Evolutionary conservation across 1,140 invertebrate genomes (phyloP).

Genomic region (Paraescarpia echinospica): DNA sequence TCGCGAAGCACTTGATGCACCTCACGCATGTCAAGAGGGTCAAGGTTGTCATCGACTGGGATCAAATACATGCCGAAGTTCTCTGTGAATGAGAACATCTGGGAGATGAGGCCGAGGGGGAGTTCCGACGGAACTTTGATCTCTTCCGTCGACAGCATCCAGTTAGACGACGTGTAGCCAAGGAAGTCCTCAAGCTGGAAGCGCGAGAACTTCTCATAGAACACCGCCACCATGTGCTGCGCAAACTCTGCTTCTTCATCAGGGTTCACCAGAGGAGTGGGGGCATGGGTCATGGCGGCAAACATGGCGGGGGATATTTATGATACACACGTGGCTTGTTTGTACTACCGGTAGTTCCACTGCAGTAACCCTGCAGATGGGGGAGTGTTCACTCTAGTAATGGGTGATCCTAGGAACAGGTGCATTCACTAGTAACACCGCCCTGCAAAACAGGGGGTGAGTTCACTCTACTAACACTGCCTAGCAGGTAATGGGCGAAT

Average conservation of each 20-base stretch:
- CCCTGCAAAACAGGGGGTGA: not conserved
- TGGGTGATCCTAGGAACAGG: no score
- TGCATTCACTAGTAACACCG: not conserved
- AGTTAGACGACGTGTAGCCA: constrained; percentile 45
- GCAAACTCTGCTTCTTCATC: constrained; percentile 7
- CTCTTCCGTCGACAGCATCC: constrained; percentile 53
- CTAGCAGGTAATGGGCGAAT: no score
- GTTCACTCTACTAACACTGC: not conserved
- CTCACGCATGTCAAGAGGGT: constrained; percentile 37
- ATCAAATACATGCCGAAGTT: constrained; percentile 31
- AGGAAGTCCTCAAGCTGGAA: constrained; percentile 54
- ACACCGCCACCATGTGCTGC: not conserved
- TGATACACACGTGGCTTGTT: no score
- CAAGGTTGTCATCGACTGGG: constrained; percentile 30
- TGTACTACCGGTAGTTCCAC: no score
- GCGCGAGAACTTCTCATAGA: constrained; percentile 52
- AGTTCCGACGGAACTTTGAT: constrained; percentile 49
- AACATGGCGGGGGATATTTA: no score
- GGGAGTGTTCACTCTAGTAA: not conserved
- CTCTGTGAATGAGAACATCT: constrained; percentile 39
- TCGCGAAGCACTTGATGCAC: constrained; percentile 57
- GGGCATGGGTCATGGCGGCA: not conserved
- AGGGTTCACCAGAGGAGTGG: not conserved
- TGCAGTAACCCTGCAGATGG: not conserved
- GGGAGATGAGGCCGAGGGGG: constrained; percentile 49